Base-by-base conservation (phyloP, 1,140 invertebrate genomes). In the Mactra quadrangularis region DNA sequence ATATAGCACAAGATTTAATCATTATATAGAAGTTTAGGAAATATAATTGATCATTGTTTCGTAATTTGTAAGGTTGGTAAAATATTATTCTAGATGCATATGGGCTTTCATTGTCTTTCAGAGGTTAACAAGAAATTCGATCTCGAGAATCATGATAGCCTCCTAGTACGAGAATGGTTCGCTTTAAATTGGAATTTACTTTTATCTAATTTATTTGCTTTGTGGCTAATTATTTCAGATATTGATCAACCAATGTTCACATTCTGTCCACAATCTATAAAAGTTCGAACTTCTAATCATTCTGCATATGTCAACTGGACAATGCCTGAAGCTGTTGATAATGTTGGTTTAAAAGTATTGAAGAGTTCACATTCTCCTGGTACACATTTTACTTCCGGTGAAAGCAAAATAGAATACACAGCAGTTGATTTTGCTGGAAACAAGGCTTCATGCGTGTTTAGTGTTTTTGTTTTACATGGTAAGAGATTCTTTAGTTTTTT, bases 401-500 rank as follows among this genome's bases (percentile, higher is more conserved):
- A 82, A 17, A 87, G 83, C 1, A 17, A 41, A 6, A 85, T 90
- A 2, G 87, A 85, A 29, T 89, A 89, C 79, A 88, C 85, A n/a
- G 89, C 89, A 1, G 50, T 62, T n/a, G 89, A 90, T 71, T 53
- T 64, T 9, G 85, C 87, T 19, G 88, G 87, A 19, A 90, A 90
- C 60, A 79, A 25, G 35, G 89, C 87, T 11, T 66, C 64, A 0
- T 90, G 89, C 62, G 74, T 82, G 15, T 90, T 90, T 68, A 87
- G 68, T 38, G 82, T 90, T 19, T 88, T 82, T 29, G 74, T 90
- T 15, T 77, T 88, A 29, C 82, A 85, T 83, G 88, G 89, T 90
- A 83, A 55, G 52, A 17, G 11, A n/a, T n/a, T n/a, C 2, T 53
- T 1, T 53, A n/a, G 25, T 25, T 53, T 53, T 53, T 25, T 53